Percentiles rank a stretch among this genome's conserved stretches.
Evolutionary conservation across 2,113 vertebrate genomes (phyloP).

Genomic region (Lutjanus erythropterus): DNA sequence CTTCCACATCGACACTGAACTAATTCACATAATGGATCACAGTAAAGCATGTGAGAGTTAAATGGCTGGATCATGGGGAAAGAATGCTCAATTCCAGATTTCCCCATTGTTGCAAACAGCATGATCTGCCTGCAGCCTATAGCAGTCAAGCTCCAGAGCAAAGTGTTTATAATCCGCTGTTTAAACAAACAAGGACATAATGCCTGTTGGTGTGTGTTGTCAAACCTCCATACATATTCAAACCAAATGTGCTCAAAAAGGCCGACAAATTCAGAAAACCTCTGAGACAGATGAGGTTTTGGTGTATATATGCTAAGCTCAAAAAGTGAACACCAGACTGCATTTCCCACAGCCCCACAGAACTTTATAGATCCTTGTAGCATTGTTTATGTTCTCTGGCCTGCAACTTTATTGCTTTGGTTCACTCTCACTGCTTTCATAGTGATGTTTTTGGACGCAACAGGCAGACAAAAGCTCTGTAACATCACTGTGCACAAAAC

Average conservation of each 20-base stretch:
- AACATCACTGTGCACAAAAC: too few species aligned
- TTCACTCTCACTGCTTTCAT: background rate
- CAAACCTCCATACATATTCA: background rate
- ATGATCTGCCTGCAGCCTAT: background rate
- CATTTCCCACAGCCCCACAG: background rate
- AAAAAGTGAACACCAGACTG: background rate
- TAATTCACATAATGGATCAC: slow-evolving; percentile 1
- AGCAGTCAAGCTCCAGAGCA: background rate
- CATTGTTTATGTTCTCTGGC: background rate
- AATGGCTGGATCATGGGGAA: background rate
- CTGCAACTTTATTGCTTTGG: background rate
- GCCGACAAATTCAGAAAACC: background rate
- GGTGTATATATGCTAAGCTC: too few species aligned
- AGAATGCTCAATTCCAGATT: slow-evolving; percentile 20
- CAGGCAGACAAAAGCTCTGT: background rate
- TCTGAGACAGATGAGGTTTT: background rate
- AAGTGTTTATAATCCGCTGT: background rate
- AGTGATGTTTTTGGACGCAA: background rate
- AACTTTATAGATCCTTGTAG: background rate
- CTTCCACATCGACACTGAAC: slow-evolving; percentile 25
- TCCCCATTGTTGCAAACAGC: background rate
- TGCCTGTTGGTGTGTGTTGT: background rate
- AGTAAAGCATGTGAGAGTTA: slow-evolving; percentile 21
- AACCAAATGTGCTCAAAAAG: slow-evolving; percentile 14
- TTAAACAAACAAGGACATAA: background rate